phyloP scores from a whole-genome alignment of 2,113 vertebrate genomes.

The Nycticorax nycticorax region DNA sequence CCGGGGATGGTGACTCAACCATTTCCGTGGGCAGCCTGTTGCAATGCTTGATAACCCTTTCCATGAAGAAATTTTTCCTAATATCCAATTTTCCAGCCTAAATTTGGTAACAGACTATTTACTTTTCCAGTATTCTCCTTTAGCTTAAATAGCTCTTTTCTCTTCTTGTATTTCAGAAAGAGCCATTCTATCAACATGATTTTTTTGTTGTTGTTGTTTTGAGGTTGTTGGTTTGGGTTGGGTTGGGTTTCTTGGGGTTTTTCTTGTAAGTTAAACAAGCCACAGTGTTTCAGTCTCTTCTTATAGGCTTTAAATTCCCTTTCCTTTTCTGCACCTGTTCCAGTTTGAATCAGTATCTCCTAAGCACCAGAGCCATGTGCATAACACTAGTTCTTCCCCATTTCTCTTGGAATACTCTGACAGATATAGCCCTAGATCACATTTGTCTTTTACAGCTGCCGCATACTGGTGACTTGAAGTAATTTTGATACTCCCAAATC shows the following conservation, averaged over 20 bases:
- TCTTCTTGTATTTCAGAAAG: not conserved
- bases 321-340: constrained; percentile 18
- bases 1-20: not conserved
- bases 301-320: not conserved
- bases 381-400: not conserved
- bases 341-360: not conserved
- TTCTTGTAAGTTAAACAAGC: not conserved
- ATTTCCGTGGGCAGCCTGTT: not conserved
- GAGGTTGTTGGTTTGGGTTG: not conserved
- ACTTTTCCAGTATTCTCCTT: not conserved
- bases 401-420: constrained; percentile 9
- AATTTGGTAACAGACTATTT: not conserved
- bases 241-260: not conserved
- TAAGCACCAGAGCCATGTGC: not conserved
- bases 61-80: not conserved
- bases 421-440: constrained; percentile 15
- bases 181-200: not conserved
- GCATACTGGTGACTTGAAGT: not conserved
- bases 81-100: not conserved
- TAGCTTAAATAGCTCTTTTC: not conserved
- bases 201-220: not conserved
- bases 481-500: not conserved
- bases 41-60: not conserved
- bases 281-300: not conserved
- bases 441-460: constrained; percentile 44